Base-by-base conservation (phyloP, 2,113 vertebrate species). In the Probosciger aterrimus region DNA sequence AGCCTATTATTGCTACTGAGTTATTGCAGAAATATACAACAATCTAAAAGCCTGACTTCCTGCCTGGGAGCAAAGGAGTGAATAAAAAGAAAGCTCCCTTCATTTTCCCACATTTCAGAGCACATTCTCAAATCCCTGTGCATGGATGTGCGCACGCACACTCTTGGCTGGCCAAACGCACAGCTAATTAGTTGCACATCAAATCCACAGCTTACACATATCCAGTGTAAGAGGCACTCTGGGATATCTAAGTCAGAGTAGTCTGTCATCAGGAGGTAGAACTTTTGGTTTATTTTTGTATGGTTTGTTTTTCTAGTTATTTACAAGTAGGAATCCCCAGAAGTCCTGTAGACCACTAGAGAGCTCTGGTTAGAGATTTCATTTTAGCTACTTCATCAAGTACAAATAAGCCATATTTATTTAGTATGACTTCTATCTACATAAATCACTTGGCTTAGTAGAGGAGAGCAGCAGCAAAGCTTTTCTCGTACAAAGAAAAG, bases 21-120 rank as follows among this genome's bases (percentile, higher is more conserved):
- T 93, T 93, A 82, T 46, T 94, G 81, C 86, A 89, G 80, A 87
- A 94, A 87, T 65, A 89, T 11, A 81, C 43, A 86, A 64, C 47
- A 44, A 35, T 17, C 52, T 82, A 65, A 95, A 92, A 96, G 80
- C 69, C 69, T 62, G 24, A 92, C 57, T 92, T 96, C 92, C 80
- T 86, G 93, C 39, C 76, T 84, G 64, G 53, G 44, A 94, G 71
- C 0, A 0, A 88, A 94, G n/a, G 73, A 93, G 74, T 28, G 73
- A 89, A 68, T 43, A 43, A 41, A 78, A 78, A 75, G 73, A 30
- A 93, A 88, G 20, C 57, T 81, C 41, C n/a, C 52, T 82, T 84
- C 69, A 11, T 69, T 91, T 89, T 91, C 89, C 93, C 92, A 91
- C 82, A 90, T 96, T 82, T 94, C 57, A 84, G 73, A 92, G 65